Conservation (phyloP, 2,888 invertebrate species). For the Sinohyriopsis cumingii region DNA sequence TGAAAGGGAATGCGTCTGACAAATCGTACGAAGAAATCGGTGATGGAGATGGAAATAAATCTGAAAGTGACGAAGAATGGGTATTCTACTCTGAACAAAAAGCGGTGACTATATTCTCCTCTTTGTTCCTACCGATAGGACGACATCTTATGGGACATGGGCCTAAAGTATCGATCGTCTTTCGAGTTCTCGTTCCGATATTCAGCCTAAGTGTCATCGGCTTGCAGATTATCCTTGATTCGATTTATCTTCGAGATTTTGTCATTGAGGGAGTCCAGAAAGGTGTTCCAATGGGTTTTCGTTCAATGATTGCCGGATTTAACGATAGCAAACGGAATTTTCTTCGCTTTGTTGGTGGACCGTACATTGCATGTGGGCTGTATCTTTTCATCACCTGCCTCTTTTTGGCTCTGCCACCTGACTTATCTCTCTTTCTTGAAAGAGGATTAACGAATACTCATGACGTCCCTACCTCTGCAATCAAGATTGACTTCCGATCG, state of each 20-base stretch:
- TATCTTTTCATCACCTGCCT: conserved; percentile 21
- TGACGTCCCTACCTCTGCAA: conserved; percentile 8
- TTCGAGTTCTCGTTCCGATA: conserved; percentile 20
- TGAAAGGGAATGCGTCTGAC: no score
- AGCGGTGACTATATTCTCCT: neutral
- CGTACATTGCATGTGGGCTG: conserved; percentile 22
- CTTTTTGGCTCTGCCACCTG: conserved; percentile 21
- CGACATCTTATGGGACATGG: neutral
- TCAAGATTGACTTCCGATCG: conserved; percentile 1
- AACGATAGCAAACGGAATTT: conserved; percentile 29
- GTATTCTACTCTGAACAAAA: neutral
- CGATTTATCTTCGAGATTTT: conserved; percentile 13
- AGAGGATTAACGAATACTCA: conserved; percentile 15
- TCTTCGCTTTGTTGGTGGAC: conserved; percentile 30
- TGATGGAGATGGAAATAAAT: neutral
- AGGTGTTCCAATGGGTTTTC: conserved; percentile 38
- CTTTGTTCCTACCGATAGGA: no score
- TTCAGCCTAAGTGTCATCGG: conserved; percentile 21
- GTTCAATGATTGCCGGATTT: conserved; percentile 36
- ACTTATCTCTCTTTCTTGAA: conserved; percentile 18
- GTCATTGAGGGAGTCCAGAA: conserved; percentile 23
- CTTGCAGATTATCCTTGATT: conserved; percentile 31
- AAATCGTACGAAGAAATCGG: neutral
- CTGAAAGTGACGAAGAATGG: neutral
- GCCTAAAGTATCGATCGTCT: conserved; percentile 6